A percentile compares a stretch with the other conserved stretches of the same genome.
phyloP scores from a whole-genome alignment of 2,888 invertebrate species.

The Parthenolecanium corni region DNA sequence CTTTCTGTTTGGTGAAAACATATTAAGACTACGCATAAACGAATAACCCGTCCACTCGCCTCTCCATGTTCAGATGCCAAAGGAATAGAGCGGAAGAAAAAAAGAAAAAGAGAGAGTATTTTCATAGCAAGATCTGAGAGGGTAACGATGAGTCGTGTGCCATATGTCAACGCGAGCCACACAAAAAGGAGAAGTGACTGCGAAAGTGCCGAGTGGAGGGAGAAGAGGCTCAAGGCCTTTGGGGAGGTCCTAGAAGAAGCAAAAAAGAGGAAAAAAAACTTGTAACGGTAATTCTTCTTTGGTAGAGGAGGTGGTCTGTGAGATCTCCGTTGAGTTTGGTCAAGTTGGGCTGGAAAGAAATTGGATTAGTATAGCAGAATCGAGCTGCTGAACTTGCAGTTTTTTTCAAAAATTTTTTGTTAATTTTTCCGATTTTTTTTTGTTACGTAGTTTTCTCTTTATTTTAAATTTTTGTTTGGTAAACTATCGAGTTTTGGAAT shows the following conservation, averaged over 20 bases:
- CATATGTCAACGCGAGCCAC: slow-evolving; percentile 24
- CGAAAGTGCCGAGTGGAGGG: slow-evolving; percentile 5
- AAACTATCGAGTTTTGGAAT: neutral
- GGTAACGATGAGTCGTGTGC: slow-evolving; percentile 24
- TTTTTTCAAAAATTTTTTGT: slow-evolving; percentile 1
- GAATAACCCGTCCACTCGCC: too few species aligned
- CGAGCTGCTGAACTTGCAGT: neutral
- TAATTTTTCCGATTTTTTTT: neutral
- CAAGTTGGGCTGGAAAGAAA: slow-evolving; percentile 15
- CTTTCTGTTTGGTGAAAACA: too few species aligned
- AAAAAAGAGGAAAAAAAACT: slow-evolving; percentile 3
- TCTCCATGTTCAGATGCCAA: too few species aligned
- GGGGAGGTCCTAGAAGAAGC: slow-evolving; percentile 15
- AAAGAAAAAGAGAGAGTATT: neutral
- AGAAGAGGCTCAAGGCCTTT: slow-evolving; percentile 18
- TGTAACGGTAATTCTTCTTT: slow-evolving; percentile 12
- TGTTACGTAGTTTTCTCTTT: neutral
- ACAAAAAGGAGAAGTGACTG: slow-evolving; percentile 22
- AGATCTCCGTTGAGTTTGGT: slow-evolving; percentile 24
- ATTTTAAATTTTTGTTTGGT: too few species aligned
- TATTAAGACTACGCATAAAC: too few species aligned
- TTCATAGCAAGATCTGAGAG: slow-evolving; percentile 7
- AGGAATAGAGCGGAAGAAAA: too few species aligned
- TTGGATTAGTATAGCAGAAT: slow-evolving; percentile 22
- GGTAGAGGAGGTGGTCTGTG: slow-evolving; percentile 4